Conservation (phyloP, 2,113 vertebrate genomes). For the Struthio camelus region DNA sequence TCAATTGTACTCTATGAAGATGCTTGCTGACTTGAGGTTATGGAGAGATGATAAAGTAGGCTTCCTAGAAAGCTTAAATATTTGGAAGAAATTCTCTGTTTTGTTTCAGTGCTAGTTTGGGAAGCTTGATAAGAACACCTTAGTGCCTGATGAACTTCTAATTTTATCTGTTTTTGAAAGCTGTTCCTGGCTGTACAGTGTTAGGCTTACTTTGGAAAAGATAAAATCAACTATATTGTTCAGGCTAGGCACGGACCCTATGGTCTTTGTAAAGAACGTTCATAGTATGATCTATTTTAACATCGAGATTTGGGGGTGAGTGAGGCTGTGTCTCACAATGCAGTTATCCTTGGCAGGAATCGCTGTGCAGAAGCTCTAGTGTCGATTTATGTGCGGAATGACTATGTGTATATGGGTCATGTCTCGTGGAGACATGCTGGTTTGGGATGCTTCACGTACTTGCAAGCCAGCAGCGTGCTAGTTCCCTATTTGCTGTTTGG, state of each 20-base stretch:
- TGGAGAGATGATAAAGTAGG: neutral
- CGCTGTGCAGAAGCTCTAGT: neutral
- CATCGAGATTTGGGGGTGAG: accelerated
- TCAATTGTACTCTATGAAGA: neutral
- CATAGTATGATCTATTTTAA: neutral
- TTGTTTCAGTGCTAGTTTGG: neutral
- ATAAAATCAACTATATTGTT: neutral
- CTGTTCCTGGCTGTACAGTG: neutral
- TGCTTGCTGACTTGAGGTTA: neutral
- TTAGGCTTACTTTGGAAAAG: neutral
- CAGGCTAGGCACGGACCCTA: neutral
- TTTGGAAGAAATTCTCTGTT: neutral
- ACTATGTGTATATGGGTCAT: neutral
- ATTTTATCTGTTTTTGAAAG: constrained; percentile 4
- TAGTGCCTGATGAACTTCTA: neutral
- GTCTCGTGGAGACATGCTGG: neutral
- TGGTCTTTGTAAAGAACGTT: neutral
- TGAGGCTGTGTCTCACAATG: neutral
- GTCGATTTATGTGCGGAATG: neutral
- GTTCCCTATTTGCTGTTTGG: neutral
- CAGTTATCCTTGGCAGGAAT: neutral
- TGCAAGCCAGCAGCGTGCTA: neutral
- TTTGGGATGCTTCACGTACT: neutral
- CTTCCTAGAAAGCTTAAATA: neutral
- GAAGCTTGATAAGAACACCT: neutral